Conservation (phyloP, 2,113 vertebrate species). For the Pterophyllum scalare region DNA sequence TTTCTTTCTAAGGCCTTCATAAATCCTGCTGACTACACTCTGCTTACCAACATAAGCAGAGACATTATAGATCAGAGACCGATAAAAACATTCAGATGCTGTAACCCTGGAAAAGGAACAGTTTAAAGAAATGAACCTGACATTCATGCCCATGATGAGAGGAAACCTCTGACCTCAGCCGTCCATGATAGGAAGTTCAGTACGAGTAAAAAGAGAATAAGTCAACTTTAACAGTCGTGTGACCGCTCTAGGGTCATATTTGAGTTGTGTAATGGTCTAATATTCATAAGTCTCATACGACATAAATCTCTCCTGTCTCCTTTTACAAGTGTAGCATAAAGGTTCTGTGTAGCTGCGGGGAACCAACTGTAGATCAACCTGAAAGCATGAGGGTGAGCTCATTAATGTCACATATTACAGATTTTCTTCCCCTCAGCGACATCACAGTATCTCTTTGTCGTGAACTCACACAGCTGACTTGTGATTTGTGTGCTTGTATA, state of each 20-base stretch:
- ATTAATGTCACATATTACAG: neutral
- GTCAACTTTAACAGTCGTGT: too few species aligned
- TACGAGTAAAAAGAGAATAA: too few species aligned
- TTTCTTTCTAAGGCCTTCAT: too few species aligned
- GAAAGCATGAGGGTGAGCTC: neutral
- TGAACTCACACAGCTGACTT: neutral
- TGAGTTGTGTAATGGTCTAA: neutral
- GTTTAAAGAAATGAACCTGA: neutral
- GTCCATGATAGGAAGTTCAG: too few species aligned
- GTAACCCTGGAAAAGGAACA: neutral
- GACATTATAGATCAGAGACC: too few species aligned
- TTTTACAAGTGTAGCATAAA: neutral
- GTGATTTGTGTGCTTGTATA: neutral
- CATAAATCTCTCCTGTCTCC: neutral
- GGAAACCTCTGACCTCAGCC: neutral
- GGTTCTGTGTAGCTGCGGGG: neutral
- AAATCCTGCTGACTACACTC: too few species aligned
- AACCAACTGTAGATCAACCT: neutral
- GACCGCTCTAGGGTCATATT: too few species aligned
- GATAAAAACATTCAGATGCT: too few species aligned
- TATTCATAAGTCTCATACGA: rapidly evolving
- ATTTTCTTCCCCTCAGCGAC: neutral
- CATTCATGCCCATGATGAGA: neutral
- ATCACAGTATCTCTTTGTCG: neutral
- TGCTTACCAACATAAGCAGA: too few species aligned